A percentile compares a stretch with the other conserved stretches of the same genome.
Conservation (phyloP, 2,888 invertebrate species). For the Melolontha melolontha region DNA sequence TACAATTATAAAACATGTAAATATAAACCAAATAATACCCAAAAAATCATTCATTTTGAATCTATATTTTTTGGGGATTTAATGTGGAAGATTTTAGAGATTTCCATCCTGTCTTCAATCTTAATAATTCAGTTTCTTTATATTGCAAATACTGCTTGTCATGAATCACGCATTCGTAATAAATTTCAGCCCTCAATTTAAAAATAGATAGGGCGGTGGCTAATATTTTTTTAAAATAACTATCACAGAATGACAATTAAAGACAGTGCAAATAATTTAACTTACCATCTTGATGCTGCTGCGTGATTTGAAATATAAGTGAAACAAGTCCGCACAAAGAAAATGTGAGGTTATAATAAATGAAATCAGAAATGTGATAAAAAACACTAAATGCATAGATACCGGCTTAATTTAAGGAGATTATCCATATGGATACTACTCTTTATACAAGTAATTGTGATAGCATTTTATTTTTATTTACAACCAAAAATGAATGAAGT, state of each 20-base stretch:
- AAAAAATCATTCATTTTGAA: too few relatives aligned
- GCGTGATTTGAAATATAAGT: slow-evolving; percentile 5
- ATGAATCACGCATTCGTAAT: slow-evolving; percentile 33
- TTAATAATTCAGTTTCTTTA: not conserved
- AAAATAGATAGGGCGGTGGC: slow-evolving; percentile 53
- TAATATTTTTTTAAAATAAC: slow-evolving; percentile 40
- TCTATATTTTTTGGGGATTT: too few relatives aligned
- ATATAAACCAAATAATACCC: too few relatives aligned
- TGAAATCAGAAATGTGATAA: slow-evolving; percentile 44
- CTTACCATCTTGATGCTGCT: slow-evolving; percentile 3
- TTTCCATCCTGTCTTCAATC: not conserved
- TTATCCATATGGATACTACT: slow-evolving; percentile 62
- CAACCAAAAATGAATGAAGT: slow-evolving; percentile 48
- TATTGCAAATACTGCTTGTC: slow-evolving; percentile 19
- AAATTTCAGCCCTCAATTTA: slow-evolving; percentile 43
- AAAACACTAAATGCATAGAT: slow-evolving; percentile 56
- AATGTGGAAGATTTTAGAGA: not conserved
- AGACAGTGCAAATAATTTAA: slow-evolving; percentile 10
- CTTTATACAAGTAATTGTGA: slow-evolving; percentile 59
- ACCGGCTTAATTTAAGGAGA: slow-evolving; percentile 58
- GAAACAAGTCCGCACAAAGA: slow-evolving; percentile 6
- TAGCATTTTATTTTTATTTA: slow-evolving; percentile 60
- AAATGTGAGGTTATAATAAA: slow-evolving; percentile 53
- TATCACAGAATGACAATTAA: slow-evolving; percentile 35
- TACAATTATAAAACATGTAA: too few relatives aligned